Conservation (phyloP, 2,113 vertebrate genomes). For the Boleophthalmus pectinirostris region DNA sequence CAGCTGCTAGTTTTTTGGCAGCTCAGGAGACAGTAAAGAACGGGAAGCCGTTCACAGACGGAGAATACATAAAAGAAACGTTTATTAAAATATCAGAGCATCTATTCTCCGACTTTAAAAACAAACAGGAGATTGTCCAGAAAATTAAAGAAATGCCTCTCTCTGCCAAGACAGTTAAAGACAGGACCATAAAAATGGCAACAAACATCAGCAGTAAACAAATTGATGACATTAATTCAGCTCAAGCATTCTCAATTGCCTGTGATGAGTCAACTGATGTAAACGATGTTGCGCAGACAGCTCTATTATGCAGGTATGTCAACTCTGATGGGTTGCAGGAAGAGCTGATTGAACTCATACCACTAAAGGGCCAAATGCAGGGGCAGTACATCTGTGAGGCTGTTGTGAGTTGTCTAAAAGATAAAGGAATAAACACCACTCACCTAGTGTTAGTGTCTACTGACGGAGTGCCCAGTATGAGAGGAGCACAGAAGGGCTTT, state of each 20-base stretch:
- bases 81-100: too few relatives aligned
- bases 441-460: too few relatives aligned
- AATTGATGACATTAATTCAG: conserved; percentile 40
- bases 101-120: too few relatives aligned
- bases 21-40: neutral
- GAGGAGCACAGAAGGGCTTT: neutral
- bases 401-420: conserved; percentile 13
- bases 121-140: too few relatives aligned
- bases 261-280: conserved; percentile 25
- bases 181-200: conserved; percentile 53
- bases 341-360: conserved; percentile 29
- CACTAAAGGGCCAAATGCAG: conserved; percentile 16
- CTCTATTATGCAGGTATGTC: conserved; percentile 1
- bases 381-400: conserved; percentile 27
- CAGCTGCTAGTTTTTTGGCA: conserved; percentile 11
- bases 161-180: conserved; percentile 51
- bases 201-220: conserved; percentile 39
- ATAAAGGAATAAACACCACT: neutral
- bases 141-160: conserved; percentile 26
- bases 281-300: conserved; percentile 25
- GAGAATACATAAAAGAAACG: too few relatives aligned
- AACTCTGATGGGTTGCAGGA: conserved; percentile 24
- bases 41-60: conserved; percentile 8
- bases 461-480: too few relatives aligned
- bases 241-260: neutral